Evolutionary conservation across 1,140 invertebrate genomes (phyloP), one percentile per base, ranked within the genome.

Genomic region (Drosophila carrolli): DNA sequence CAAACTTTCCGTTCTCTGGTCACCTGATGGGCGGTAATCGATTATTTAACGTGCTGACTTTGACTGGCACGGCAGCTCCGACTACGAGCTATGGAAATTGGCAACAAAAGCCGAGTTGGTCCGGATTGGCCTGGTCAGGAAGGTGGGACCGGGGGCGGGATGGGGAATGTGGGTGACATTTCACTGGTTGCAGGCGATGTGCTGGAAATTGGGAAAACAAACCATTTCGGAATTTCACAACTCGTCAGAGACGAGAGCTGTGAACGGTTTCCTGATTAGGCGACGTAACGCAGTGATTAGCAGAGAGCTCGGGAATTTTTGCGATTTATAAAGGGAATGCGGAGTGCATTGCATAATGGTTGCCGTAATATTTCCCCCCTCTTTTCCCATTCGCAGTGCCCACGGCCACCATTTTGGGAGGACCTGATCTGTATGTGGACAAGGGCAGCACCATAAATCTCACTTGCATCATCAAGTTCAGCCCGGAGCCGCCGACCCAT

Each of bases 361-460:
- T 71, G 47, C 47, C 32, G 41, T 53, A 43, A 43, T 38, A 8
- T 27, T 10, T 29, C 11, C 10, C 14, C n/a, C 19, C 1, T 19
- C 5, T 35, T 5, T 65, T 38, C 59, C 27, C 55, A 14, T 66
- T 61, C 90, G 13, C 94, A 98, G 97, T 97, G 91, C 97, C 97
- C 63, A 97, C 96, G 71, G 97, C 97, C 40, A 95, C 95, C 53
- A 97, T 98, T 91, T 93, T 97, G 58, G 97, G 97, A 68, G 97
- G 96, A 54, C 97, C 97, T 2, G 97, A 97, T 93, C 93, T 98
- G 53, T 97, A 97, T 93, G 96, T 98, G 75, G 97, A 97, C 93
- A 96, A 96, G 81, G 97, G 97, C 41, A 96, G 95, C 92, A 94
- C 97, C 88, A 97, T 98, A 93, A 98, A 98, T 94, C 94, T 98